Evolutionary conservation across 2,888 invertebrate genomes (phyloP).

Genomic region (Polia nebulosa): DNA sequence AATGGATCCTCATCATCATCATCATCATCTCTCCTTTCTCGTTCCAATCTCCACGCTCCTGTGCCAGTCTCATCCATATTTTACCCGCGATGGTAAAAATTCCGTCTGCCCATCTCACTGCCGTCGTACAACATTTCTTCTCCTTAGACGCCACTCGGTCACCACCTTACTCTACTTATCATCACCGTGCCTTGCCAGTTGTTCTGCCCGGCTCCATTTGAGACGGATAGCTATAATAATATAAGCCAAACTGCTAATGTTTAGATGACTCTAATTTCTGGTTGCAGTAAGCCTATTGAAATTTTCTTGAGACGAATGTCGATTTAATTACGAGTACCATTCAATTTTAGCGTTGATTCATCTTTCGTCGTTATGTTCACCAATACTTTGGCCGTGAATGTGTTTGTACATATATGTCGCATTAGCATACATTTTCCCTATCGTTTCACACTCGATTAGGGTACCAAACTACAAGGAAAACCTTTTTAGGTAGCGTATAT

Average conservation of each 20-base stretch:
- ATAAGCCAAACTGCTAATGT: background rate
- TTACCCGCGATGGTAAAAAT: no score
- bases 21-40: no score
- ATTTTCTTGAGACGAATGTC: background rate
- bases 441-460: background rate
- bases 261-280: background rate
- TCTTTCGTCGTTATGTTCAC: background rate
- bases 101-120: no score
- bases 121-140: no score
- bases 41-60: no score
- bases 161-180: no score
- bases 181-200: no score
- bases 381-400: background rate
- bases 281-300: background rate
- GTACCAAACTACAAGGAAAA: constrained; percentile 19
- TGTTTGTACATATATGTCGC: background rate
- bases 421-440: constrained; percentile 5
- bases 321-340: no score
- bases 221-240: background rate
- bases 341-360: background rate
- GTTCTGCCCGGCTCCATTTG: no score
- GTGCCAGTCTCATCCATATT: no score
- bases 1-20: no score
- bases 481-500: constrained; percentile 2
- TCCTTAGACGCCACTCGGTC: no score